Percentiles rank a stretch among this genome's conserved stretches.
Evolutionary conservation across 2,888 invertebrate species (phyloP).

Genomic region (Oxyscelio sp.): DNA sequence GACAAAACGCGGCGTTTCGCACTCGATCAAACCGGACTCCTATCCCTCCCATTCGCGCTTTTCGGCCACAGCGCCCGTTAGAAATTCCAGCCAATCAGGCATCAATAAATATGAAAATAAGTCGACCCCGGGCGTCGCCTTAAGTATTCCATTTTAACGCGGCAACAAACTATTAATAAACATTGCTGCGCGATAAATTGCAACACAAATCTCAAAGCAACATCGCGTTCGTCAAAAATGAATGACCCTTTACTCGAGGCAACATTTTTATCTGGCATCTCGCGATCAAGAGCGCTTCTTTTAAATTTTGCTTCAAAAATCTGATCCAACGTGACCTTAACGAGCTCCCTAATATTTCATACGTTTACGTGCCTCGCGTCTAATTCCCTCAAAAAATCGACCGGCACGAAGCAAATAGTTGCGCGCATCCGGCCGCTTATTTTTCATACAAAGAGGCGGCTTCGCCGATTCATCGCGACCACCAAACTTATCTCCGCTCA

Average conservation of each 20-base stretch:
- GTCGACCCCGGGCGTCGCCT: slow-evolving; percentile 8
- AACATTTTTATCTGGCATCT: slow-evolving; percentile 63
- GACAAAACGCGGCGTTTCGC: too few relatives aligned
- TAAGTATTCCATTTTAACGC: slow-evolving; percentile 66
- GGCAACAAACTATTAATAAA: slow-evolving; percentile 68
- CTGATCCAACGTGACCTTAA: slow-evolving; percentile 71
- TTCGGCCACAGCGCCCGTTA: too few relatives aligned
- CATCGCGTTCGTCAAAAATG: slow-evolving; percentile 68
- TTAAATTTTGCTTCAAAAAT: slow-evolving; percentile 68
- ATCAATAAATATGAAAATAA: not conserved
- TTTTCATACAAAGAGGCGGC: slow-evolving; percentile 67
- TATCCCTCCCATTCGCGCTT: too few relatives aligned
- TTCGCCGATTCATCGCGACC: too few relatives aligned
- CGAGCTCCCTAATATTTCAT: slow-evolving; percentile 70
- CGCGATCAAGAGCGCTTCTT: slow-evolving; percentile 70
- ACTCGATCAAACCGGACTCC: too few relatives aligned
- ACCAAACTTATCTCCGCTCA: too few relatives aligned
- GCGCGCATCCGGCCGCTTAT: slow-evolving; percentile 62
- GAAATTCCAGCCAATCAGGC: too few relatives aligned
- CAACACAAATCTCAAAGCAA: slow-evolving; percentile 68
- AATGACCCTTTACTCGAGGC: slow-evolving; percentile 61
- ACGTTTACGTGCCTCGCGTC: slow-evolving; percentile 71
- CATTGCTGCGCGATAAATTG: slow-evolving; percentile 65
- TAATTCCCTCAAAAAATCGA: slow-evolving; percentile 67
- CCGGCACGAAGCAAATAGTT: slow-evolving; percentile 63